These are phyloP conservation scores for Atherix ibis DNA, from an alignment of 2,888 invertebrate species.

Conservation along the genomic window DNA sequence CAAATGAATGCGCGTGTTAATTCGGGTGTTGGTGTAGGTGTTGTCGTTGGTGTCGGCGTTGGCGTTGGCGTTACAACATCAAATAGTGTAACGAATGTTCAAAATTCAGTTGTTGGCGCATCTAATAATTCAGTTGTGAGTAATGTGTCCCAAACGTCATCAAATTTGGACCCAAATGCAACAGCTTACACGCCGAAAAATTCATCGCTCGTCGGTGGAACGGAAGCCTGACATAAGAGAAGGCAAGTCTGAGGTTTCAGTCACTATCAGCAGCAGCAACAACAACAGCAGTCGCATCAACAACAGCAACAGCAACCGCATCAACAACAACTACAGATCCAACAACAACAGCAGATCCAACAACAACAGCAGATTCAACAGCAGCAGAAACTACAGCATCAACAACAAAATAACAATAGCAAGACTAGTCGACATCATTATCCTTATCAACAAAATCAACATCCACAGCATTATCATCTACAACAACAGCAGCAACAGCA, in stretches of 20 bases:
- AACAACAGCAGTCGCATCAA: background rate
- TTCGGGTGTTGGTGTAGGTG: slow-evolving; percentile 5
- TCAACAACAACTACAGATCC: background rate
- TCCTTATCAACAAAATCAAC: slow-evolving; percentile 1
- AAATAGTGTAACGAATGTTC: slow-evolving; percentile 7
- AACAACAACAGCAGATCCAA: background rate
- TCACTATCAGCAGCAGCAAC: background rate
- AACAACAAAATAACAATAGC: no score
- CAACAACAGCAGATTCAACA: no score
- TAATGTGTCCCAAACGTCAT: slow-evolving; percentile 23
- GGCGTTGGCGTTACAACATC: slow-evolving; percentile 11
- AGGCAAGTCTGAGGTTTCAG: slow-evolving; percentile 7
- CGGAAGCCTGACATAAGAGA: slow-evolving; percentile 19
- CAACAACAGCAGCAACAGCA: slow-evolving; percentile 2
- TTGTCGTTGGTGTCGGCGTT: background rate
- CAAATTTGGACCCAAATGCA: slow-evolving; percentile 76
- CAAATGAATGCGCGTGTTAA: slow-evolving; percentile 17
- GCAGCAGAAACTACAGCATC: no score
- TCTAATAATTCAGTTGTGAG: slow-evolving; percentile 2
- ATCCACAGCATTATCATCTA: background rate
- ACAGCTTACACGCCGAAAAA: slow-evolving; percentile 78
- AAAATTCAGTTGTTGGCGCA: slow-evolving; percentile 1
- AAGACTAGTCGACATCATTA: no score
- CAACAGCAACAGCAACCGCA: background rate
- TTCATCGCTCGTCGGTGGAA: slow-evolving; percentile 26